Evolutionary conservation across 2,797 vertebrate genomes (phyloP), one percentile per base, ranked within the genome.

Genomic region (Phalanger gymnotis): DNA sequence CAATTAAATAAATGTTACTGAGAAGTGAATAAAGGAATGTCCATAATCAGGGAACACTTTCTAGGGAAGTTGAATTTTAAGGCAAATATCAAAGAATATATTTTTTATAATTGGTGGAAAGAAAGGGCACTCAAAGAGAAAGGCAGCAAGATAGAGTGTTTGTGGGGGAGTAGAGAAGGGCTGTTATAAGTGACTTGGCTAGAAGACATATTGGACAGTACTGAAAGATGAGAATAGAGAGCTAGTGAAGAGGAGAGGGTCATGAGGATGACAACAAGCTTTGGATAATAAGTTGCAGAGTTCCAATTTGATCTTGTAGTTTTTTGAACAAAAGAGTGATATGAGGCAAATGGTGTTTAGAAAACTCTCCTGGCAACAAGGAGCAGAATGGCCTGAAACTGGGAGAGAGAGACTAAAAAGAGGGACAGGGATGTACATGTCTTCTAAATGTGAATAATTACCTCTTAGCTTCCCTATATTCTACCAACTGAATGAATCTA

Each of bases 401-500:
- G 40, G 92, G 47, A 90, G 3, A 92, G 3, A 93, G 40, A 30
- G 51, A 30, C 81, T 47, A 47, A 22, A 81, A 40, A 25, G 66
- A 91, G 25, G 47, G 47, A n/a, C 31, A 40, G 10, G 9, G 40
- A 4, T 3, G 3, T 47, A 4, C 3, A 95, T 81, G 90, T 40
- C 92, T 93, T 96, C 93, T 28, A 94, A 3, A 91, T 61, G 73
- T 73, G 16, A 47, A 81, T 81, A 47, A 95, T 95, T 94, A 94
- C 11, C 57, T 55, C 93, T 28, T 89, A 30, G 27, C 52, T 93
- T 22, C 11, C 89, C 93, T 73, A 95, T 30, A 87, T 10, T 34
- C n/a, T 95, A 90, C 5, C 58, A 92, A 53, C 16, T 94, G 47
- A 90, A 94, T 94, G 13, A n/a, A 94, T 90, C n/a, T 92, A 3